Conservation (phyloP, 2,797 vertebrate species). For the Sebastes kiyomatsui region DNA sequence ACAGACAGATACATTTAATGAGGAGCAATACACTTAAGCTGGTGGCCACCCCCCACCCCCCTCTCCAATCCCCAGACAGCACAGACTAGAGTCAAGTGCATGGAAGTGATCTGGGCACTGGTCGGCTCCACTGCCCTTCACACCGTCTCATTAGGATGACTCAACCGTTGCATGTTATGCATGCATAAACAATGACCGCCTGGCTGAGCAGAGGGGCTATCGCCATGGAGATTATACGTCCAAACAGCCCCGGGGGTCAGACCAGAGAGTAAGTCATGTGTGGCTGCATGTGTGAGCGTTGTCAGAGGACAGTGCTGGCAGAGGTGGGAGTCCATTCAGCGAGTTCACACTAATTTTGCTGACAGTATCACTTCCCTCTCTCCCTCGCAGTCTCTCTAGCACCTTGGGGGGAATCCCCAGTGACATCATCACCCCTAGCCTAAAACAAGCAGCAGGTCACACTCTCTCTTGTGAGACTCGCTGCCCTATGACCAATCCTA, state of each 20-base stretch:
- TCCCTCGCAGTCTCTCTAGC: slow-evolving; percentile 5
- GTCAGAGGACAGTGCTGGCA: slow-evolving; percentile 37
- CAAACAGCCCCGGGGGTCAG: slow-evolving; percentile 42
- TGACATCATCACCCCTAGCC: slow-evolving; percentile 49
- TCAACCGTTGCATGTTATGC: slow-evolving; percentile 61
- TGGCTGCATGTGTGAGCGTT: slow-evolving; percentile 18
- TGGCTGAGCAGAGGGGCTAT: slow-evolving; percentile 51
- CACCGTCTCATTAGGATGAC: slow-evolving; percentile 68
- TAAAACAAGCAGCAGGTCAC: slow-evolving; percentile 14
- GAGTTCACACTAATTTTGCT: slow-evolving; percentile 45
- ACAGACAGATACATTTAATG: slow-evolving; percentile 53
- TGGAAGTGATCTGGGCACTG: slow-evolving; percentile 65
- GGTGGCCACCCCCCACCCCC: background rate
- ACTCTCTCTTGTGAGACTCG: too few species aligned
- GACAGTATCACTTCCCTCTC: slow-evolving; percentile 48
- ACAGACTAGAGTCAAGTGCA: slow-evolving; percentile 59
- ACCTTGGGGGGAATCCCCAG: slow-evolving; percentile 47
- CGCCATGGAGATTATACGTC: slow-evolving; percentile 57
- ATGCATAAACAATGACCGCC: slow-evolving; percentile 67
- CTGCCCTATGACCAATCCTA: too few species aligned
- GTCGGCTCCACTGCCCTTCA: slow-evolving; percentile 61
- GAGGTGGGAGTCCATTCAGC: slow-evolving; percentile 40
- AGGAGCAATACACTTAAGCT: slow-evolving; percentile 48
- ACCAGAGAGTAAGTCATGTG: slow-evolving; percentile 25
- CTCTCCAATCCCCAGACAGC: slow-evolving; percentile 40